Percentiles rank a stretch among this genome's conserved stretches.
Conservation (phyloP, 2,797 vertebrate genomes). For the Petrocephalus schoutedeni region DNA sequence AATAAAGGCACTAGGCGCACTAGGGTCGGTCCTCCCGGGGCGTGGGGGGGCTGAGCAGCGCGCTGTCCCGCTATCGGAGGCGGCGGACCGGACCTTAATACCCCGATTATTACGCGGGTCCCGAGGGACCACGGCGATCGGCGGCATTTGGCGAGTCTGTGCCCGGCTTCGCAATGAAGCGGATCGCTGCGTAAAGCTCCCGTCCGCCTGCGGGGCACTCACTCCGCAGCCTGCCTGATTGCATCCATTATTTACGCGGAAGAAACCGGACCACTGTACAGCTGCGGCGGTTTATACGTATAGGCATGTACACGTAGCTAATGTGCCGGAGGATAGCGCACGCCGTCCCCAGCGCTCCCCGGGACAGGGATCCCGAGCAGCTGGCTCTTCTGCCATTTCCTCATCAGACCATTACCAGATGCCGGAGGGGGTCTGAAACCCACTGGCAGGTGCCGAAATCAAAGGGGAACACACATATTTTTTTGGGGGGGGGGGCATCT, state of each 20-base stretch:
- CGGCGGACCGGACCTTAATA: neutral
- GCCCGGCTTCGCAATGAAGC: neutral
- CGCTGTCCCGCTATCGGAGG: neutral
- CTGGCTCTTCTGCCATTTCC: neutral
- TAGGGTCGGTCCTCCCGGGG: neutral
- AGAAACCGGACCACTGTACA: neutral
- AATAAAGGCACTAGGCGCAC: neutral
- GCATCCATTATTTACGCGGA: neutral
- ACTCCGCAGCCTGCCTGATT: neutral
- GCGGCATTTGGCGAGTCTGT: neutral
- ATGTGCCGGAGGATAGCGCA: neutral
- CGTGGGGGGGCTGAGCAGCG: neutral
- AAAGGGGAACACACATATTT: neutral
- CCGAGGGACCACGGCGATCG: neutral
- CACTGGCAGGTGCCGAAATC: neutral
- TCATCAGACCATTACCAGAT: neutral
- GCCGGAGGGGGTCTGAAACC: neutral
- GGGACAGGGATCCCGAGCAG: neutral
- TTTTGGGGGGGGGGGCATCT: neutral
- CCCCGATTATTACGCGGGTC: neutral
- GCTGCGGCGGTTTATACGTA: neutral
- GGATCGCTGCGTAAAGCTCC: neutral
- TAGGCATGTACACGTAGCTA: neutral
- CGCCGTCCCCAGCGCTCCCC: neutral
- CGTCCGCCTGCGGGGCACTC: neutral